Evolutionary conservation across 1,140 invertebrate species (phyloP).

Genomic region (Cepaea nemoralis): DNA sequence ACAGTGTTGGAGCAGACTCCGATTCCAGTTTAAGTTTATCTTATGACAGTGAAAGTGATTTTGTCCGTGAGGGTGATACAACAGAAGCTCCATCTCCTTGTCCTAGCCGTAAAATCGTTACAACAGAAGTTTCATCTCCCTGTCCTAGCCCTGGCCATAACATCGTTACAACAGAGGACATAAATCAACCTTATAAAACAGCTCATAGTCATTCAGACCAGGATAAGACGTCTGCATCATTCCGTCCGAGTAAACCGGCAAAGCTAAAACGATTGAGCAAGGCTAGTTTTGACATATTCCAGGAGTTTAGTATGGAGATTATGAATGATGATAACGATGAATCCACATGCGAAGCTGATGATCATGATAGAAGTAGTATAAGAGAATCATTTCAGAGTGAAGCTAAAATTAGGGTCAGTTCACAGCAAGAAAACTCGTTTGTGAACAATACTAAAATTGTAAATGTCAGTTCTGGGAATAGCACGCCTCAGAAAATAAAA

Average conservation of each 20-base stretch:
- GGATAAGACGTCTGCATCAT: not conserved
- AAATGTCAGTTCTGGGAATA: not conserved
- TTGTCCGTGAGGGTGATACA: not conserved
- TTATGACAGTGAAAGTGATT: not conserved
- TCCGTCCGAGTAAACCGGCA: not conserved
- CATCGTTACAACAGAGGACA: not conserved
- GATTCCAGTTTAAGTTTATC: not conserved
- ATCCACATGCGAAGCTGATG: not conserved
- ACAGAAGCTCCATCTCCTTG: not conserved
- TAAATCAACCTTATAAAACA: not conserved
- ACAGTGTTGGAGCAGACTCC: not conserved
- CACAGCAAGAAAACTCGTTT: not conserved
- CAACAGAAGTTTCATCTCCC: not conserved
- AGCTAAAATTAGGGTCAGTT: not conserved
- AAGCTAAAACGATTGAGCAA: not conserved
- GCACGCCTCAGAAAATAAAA: not conserved
- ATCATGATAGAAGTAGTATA: not conserved
- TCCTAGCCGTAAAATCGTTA: not conserved
- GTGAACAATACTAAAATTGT: not conserved
- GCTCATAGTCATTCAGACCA: not conserved
- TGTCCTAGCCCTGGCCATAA: not conserved
- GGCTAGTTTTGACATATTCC: not conserved
- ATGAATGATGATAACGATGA: not conserved
- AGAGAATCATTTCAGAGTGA: not conserved
- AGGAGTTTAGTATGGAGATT: conserved; percentile 13